These are phyloP conservation scores for Acanthornis magna DNA, from an alignment of 2,797 vertebrate genomes.

Conservation along the genomic window DNA sequence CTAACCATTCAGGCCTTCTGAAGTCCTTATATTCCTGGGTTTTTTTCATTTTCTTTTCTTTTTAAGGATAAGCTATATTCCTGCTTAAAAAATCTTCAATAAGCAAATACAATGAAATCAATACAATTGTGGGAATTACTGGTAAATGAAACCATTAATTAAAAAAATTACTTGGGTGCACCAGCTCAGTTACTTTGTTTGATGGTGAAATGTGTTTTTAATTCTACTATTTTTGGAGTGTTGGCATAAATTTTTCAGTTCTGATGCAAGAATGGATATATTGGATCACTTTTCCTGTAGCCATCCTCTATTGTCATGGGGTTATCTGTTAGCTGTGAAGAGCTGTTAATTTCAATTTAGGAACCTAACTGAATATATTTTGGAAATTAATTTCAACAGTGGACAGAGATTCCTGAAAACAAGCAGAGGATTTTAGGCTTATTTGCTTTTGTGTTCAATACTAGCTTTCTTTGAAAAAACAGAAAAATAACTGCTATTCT, in stretches of 20 bases:
- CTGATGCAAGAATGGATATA: neutral
- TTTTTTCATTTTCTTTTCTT: neutral
- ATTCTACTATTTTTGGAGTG: neutral
- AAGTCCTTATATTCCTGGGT: neutral
- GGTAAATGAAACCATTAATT: neutral
- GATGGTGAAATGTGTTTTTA: neutral
- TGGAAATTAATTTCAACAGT: neutral
- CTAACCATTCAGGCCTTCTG: neutral
- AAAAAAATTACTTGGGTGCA: neutral
- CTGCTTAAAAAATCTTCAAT: neutral
- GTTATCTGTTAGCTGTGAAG: neutral
- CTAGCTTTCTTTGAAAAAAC: neutral
- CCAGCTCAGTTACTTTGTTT: neutral
- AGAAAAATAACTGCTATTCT: neutral
- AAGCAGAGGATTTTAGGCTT: neutral
- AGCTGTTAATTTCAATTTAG: neutral
- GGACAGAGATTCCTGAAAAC: neutral
- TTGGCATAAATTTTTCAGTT: neutral
- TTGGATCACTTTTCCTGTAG: neutral
- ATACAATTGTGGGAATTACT: neutral
- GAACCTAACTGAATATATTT: neutral
- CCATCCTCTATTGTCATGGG: neutral
- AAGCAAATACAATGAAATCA: neutral
- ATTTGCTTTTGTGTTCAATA: neutral
- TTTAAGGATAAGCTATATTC: neutral